Evolutionary conservation across 2,797 vertebrate genomes (phyloP), one percentile per base, ranked within the genome.

Genomic region (Neoniphon sammara): DNA sequence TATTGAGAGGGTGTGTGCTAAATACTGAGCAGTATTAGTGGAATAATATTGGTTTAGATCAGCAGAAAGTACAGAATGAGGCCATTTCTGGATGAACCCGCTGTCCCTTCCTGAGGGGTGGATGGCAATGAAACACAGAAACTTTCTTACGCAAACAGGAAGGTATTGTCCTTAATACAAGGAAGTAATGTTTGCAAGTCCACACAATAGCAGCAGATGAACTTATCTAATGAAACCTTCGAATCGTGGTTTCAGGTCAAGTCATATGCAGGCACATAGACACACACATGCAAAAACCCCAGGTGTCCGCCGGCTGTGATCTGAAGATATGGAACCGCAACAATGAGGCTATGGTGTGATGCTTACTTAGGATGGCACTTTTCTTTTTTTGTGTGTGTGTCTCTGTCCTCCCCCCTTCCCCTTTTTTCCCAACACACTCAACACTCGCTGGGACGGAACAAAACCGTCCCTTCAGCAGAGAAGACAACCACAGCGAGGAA

Each of bases 381-480:
- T 57, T 36, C 30, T 21, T 17, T 34, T 77, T 80, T 52, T 39
- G 9, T 58, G 60, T 77, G 27, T 61, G 71, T 71, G 60, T 49
- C 53, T 66, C 53, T 53, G 39, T 21, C 72, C 52, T 39, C 66
- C 67, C 81, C 61, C 83, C 62, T 67, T 58, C 73, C 66, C 72
- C 63, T 71, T 49, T 66, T 1, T 59, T 60, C 27, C 55, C 75
- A 44, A 44, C 52, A 75, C 55, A 54, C 68, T 73, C 30, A 52
- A 83, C 63, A 61, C 83, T 84, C 49, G 27, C 4, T 60, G 75
- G 71, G 83, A 87, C 78, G 77, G 81, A 91, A 92, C 87, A 92
- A 92, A 91, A 87, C 88, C 47, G 39, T 88, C 90, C 90, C 86
- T 91, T 92, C 81, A 91, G 82, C 69, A 27, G 75, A 87, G 86